Evolutionary conservation across 1,140 invertebrate genomes (phyloP), one percentile per base, ranked within the genome.

Genomic region (Drosophila grimshawi): DNA sequence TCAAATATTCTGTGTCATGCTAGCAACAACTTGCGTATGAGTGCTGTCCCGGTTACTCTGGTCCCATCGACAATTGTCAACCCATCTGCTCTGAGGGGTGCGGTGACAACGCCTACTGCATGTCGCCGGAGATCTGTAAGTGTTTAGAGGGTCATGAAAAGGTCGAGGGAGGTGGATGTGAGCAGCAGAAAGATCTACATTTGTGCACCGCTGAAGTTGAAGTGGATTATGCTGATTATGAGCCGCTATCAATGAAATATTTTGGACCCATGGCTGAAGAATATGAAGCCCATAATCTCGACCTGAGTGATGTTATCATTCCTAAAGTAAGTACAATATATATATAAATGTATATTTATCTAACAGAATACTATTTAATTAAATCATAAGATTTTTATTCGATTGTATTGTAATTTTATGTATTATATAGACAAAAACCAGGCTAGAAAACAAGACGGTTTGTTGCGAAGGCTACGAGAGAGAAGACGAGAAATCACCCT

Each of bases 141-240:
- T 41, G 39, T 10, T 5, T 41, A 5, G 8, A 41, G 0, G 39
- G 39, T 4, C 3, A 41, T 41, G 8, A 41, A 10, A 37, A 5
- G 35, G 35, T 7, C 35, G 5, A 5, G 5, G 2, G 7, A 37
- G 35, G 35, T 5, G 2, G 7, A 4, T 45, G 51, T 33, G 7
- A 35, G 8, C 19, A 19, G 51, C 35, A 27, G 39, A 43, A 56
- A 29, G 68, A 71, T 57, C 10, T 52, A 0, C n/a, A 71, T 57
- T 11, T 57, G n/a, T 71, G 68, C 29, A 43, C 35, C 0, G 41
- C 29, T 41, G 46, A 57, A 41, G 32, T 65, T 2, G 8, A 59
- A 64, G 45, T 57, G 0, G 29, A 33, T 11, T 69, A 55, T 51
- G 45, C 37, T 6, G 45, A 45, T 19, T 19, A 19, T 19, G 19